A percentile compares a stretch with the other conserved stretches of the same genome.
Conservation (phyloP, 2,113 vertebrate species). For the Phalacrocorax carbo region DNA sequence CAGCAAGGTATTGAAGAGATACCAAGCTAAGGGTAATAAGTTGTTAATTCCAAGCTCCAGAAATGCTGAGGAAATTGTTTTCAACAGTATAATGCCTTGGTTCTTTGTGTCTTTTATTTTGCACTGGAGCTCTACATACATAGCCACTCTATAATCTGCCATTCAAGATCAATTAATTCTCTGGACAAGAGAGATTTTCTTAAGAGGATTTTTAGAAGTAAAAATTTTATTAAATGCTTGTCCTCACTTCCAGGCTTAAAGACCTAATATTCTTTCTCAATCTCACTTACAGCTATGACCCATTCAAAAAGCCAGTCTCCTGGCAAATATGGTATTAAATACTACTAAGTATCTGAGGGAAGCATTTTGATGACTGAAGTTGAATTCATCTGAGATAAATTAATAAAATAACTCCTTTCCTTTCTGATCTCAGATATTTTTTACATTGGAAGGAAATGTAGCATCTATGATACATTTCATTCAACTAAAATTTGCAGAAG, state of each 20-base stretch:
- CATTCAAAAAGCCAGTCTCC: not conserved
- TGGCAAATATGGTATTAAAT: not conserved
- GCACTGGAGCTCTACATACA: not conserved
- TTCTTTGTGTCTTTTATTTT: not conserved
- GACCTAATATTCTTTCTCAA: not conserved
- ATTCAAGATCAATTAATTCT: not conserved
- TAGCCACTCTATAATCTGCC: not conserved
- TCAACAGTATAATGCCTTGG: not conserved
- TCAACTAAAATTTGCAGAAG: not conserved
- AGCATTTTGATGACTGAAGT: not conserved
- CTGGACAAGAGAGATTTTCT: not conserved
- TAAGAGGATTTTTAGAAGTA: not conserved
- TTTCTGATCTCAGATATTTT: not conserved
- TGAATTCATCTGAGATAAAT: not conserved
- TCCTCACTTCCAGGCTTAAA: not conserved
- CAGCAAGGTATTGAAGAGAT: not conserved
- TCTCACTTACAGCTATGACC: not conserved
- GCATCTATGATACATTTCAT: not conserved
- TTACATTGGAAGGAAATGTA: not conserved
- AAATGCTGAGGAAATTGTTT: not conserved
- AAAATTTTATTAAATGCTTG: not conserved
- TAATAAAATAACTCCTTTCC: not conserved
- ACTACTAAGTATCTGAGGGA: not conserved
- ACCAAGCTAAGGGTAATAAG: not conserved
- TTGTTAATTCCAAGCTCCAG: not conserved